Conservation (phyloP, 2,113 vertebrate species). For the Macrotis lagotis region DNA sequence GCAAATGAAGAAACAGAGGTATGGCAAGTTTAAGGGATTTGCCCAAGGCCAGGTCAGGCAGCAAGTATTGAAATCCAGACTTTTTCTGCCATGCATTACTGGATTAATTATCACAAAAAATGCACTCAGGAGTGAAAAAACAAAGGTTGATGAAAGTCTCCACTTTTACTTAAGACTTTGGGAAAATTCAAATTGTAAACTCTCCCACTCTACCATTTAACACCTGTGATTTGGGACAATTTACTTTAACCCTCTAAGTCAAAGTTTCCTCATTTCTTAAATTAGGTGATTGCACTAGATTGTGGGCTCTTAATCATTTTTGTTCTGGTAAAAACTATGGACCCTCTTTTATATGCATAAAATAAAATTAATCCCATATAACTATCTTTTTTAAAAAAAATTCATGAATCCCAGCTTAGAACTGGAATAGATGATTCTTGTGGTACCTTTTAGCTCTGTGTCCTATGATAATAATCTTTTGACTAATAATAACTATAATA, state of each 20-base stretch:
- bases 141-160: neutral
- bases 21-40: neutral
- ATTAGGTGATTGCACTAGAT: neutral
- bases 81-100: neutral
- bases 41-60: neutral
- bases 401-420: neutral
- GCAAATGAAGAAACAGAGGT: constrained; percentile 30
- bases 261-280: neutral
- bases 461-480: neutral
- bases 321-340: neutral
- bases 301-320: neutral
- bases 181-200: neutral
- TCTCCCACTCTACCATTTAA: neutral
- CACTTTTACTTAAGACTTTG: neutral
- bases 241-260: neutral
- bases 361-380: neutral
- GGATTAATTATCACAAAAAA: constrained; percentile 15
- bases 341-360: neutral
- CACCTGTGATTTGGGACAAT: neutral
- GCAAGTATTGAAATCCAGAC: neutral
- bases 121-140: neutral
- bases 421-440: neutral
- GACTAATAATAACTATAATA: neutral
- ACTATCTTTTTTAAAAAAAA: neutral
- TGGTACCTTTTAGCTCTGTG: neutral